These are phyloP conservation scores for Bombycilla garrulus DNA, from an alignment of 2,113 vertebrate species.

Conservation along the genomic window DNA sequence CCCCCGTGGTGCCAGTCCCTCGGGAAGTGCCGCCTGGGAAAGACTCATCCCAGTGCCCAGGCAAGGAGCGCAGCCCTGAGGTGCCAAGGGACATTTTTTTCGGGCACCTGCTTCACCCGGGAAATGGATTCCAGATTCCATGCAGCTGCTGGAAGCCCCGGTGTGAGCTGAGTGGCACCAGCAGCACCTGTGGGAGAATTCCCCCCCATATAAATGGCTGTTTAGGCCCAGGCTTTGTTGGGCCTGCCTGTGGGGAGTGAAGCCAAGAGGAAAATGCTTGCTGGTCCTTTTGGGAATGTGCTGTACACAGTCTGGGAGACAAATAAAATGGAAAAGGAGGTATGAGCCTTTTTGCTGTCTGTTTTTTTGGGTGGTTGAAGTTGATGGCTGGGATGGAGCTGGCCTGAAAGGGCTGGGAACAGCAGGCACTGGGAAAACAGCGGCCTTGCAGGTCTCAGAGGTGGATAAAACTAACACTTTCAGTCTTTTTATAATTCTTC, in stretches of 20 bases:
- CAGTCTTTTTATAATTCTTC: neutral
- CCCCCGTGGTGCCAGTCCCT: neutral
- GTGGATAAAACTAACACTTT: neutral
- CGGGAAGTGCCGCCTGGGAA: neutral
- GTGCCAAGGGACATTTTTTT: accelerated
- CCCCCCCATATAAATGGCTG: neutral
- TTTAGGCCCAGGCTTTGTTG: accelerated
- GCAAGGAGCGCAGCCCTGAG: neutral
- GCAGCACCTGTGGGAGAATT: neutral
- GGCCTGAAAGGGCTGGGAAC: neutral
- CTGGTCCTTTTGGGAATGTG: neutral
- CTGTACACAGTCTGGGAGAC: neutral
- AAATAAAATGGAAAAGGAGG: neutral
- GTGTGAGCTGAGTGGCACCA: neutral
- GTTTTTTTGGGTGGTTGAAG: neutral
- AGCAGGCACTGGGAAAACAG: neutral
- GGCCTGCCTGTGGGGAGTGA: neutral
- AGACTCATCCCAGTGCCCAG: neutral
- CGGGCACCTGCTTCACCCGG: too few species aligned
- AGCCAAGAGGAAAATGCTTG: neutral
- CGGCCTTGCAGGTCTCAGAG: neutral
- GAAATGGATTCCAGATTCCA: neutral
- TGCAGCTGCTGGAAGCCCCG: neutral
- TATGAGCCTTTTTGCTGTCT: neutral
- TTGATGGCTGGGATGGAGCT: too few species aligned